These are phyloP conservation scores for Dicerorhinus sumatrensis DNA, from an alignment of 2,113 vertebrate species.

Conservation along the genomic window DNA sequence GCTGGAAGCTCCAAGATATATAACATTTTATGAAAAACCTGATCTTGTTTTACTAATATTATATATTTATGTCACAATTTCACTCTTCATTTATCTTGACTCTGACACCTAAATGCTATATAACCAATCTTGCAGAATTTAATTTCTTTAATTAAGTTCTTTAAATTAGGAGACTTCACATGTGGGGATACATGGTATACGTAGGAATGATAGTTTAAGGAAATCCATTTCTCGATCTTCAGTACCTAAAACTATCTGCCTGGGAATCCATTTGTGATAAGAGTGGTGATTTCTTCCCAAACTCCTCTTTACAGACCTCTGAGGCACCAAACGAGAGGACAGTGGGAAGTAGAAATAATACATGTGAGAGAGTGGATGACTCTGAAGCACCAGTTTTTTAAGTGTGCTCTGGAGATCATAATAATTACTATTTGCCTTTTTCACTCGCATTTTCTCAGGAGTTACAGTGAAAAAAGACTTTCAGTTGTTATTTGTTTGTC, in stretches of 20 bases:
- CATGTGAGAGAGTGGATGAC: neutral
- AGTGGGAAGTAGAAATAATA: neutral
- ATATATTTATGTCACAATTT: neutral
- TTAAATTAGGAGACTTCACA: neutral
- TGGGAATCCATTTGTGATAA: neutral
- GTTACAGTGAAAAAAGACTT: neutral
- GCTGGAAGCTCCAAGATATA: neutral
- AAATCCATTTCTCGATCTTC: neutral
- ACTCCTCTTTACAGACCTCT: neutral
- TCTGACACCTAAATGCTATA: neutral
- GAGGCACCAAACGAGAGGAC: neutral
- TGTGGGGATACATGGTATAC: neutral
- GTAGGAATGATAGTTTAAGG: neutral
- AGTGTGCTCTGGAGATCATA: neutral
- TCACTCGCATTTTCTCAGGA: neutral
- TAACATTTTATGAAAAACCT: conserved; percentile 8
- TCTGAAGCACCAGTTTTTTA: neutral
- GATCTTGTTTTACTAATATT: neutral
- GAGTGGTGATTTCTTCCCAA: neutral
- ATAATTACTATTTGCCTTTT: neutral
- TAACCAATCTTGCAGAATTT: neutral
- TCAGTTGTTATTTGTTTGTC: neutral
- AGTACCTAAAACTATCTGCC: neutral
- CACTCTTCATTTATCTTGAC: neutral
- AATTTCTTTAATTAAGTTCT: neutral